These are phyloP conservation scores for Diplolepis rosae DNA, from an alignment of 2,888 invertebrate species.

Conservation along the genomic window DNA sequence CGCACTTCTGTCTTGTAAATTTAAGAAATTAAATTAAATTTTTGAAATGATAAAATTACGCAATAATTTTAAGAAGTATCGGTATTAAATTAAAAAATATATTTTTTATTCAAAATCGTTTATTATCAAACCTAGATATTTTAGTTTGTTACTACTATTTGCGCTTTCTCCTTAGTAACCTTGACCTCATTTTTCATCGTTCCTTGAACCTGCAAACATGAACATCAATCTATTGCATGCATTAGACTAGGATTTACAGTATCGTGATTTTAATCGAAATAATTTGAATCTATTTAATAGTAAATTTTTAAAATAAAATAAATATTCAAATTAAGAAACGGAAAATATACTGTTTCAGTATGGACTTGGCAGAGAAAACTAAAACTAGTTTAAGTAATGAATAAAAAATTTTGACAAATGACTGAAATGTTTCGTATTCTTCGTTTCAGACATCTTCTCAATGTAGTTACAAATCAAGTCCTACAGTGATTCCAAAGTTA, in stretches of 20 bases:
- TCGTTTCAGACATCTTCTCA: conserved; percentile 77
- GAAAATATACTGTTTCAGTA: background rate
- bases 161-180: conserved; percentile 27
- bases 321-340: background rate
- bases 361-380: background rate
- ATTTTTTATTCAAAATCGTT: conserved; percentile 11
- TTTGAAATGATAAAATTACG: conserved; percentile 15
- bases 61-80: background rate
- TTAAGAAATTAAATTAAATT: conserved; percentile 32
- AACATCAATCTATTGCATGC: conserved; percentile 12
- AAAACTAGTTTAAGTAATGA: background rate
- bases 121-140: background rate
- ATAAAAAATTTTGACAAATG: background rate
- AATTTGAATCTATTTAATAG: background rate
- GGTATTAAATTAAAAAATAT: background rate
- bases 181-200: conserved; percentile 28
- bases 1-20: too few relatives aligned
- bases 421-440: conserved; percentile 19
- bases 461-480: conserved; percentile 81
- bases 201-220: conserved; percentile 28
- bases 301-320: background rate
- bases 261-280: background rate
- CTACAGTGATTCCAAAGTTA: conserved; percentile 77
- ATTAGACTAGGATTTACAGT: conserved; percentile 2
- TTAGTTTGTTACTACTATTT: conserved; percentile 19